These are phyloP conservation scores for Onychomys leucogaster DNA, from an alignment of 2,797 vertebrate species.

Conservation along the genomic window DNA sequence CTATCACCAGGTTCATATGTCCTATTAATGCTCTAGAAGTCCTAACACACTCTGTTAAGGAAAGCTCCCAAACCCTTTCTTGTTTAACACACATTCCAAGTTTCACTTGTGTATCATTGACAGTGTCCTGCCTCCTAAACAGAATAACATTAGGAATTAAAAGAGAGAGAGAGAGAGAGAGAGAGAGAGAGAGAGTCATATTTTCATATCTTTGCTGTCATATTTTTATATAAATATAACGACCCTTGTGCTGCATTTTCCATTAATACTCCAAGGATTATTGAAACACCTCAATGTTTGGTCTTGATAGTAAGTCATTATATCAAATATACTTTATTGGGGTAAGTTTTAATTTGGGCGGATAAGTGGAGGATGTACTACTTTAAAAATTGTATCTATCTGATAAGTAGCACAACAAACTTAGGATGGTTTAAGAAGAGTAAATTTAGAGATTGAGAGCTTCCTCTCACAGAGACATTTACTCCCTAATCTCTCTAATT, in stretches of 20 bases:
- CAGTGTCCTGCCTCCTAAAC: constrained; percentile 17
- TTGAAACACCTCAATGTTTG: constrained; percentile 5
- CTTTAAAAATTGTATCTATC: neutral
- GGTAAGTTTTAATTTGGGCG: neutral
- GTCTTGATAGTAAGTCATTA: neutral
- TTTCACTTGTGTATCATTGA: constrained; percentile 20
- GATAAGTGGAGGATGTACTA: neutral
- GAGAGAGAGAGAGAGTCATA: neutral
- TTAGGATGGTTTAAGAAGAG: neutral
- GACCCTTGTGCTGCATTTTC: neutral
- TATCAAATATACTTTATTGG: neutral
- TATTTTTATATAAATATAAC: constrained; percentile 37
- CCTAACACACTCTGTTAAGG: neutral
- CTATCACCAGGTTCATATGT: constrained; percentile 11
- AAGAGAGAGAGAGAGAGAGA: neutral
- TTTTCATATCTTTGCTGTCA: constrained; percentile 52
- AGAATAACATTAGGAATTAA: constrained; percentile 53
- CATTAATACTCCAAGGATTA: neutral
- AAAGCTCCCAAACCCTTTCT: constrained; percentile 18
- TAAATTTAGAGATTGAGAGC: neutral
- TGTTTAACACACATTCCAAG: neutral
- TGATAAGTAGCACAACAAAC: neutral
- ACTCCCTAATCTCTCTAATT: neutral
- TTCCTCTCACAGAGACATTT: neutral
- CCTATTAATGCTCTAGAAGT: constrained; percentile 41